Percentiles rank a stretch among this genome's conserved stretches.
These are phyloP conservation scores for Sinotaia quadrata DNA, from an alignment of 2,888 invertebrate genomes.

Conservation along the genomic window DNA sequence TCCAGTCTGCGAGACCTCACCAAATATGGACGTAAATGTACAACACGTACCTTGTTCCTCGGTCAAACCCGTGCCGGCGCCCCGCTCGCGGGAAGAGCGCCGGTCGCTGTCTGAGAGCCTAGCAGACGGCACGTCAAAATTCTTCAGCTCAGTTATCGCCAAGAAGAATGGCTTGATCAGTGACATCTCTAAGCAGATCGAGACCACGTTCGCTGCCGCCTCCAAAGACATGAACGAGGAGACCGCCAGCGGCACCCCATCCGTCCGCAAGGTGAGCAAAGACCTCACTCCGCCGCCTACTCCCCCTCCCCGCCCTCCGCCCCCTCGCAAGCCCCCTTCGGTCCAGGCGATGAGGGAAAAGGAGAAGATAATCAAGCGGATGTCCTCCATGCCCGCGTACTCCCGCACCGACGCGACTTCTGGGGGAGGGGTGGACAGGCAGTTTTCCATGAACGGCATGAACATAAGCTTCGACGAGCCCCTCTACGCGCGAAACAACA, in stretches of 20 bases:
- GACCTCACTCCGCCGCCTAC: conserved; percentile 20
- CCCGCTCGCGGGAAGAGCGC: conserved; percentile 30
- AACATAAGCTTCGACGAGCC: conserved; percentile 66
- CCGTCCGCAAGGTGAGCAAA: conserved; percentile 21
- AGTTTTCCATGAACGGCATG: conserved; percentile 42
- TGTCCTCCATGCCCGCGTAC: conserved; percentile 39
- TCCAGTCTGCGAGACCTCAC: not conserved
- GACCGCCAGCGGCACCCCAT: conserved; percentile 26
- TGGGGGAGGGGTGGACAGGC: conserved; percentile 38
- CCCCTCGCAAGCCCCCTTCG: conserved; percentile 24
- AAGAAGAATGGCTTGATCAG: conserved; percentile 67
- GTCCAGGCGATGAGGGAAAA: conserved; percentile 26
- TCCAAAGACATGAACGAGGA: conserved; percentile 23
- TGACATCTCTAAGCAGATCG: conserved; percentile 67
- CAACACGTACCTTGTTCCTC: not conserved
- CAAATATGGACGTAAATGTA: not conserved
- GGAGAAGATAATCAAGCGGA: conserved; percentile 34
- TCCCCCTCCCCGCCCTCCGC: conserved; percentile 24
- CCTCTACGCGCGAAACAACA: conserved; percentile 39
- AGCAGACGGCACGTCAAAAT: conserved; percentile 63
- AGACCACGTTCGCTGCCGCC: conserved; percentile 50
- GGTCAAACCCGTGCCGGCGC: no score
- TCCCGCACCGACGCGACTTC: conserved; percentile 6
- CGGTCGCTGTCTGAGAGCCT: conserved; percentile 49
- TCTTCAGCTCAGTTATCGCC: conserved; percentile 65